Conservation (phyloP, 2,797 vertebrate species). For the Aselliscus stoliczkanus region DNA sequence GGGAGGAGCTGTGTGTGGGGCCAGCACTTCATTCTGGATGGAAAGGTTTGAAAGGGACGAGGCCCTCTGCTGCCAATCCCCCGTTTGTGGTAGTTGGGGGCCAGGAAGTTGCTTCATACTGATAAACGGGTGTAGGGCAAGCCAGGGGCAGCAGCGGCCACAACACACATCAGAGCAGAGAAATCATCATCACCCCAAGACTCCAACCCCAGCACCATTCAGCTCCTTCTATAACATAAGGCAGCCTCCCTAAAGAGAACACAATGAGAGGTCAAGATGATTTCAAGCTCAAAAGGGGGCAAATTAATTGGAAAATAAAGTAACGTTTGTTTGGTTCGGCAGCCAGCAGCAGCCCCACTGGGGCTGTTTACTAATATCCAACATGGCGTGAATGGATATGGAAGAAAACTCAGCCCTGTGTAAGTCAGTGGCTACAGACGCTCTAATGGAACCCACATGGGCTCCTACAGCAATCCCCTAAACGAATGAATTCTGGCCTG, state of each 20-base stretch:
- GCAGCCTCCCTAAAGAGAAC: conserved; percentile 22
- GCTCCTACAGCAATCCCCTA: not conserved
- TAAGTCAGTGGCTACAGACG: not conserved
- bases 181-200: conserved; percentile 44
- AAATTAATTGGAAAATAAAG: conserved; percentile 1
- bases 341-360: not conserved
- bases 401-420: not conserved
- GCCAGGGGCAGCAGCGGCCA: not conserved
- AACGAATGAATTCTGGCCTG: conserved; percentile 23
- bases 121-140: not conserved
- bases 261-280: conserved; percentile 26
- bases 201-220: not conserved
- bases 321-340: conserved; percentile 35
- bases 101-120: not conserved
- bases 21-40: not conserved
- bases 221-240: not conserved
- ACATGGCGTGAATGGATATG: not conserved
- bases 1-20: not conserved
- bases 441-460: not conserved
- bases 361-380: not conserved
- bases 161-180: not conserved
- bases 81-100: not conserved
- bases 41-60: not conserved
- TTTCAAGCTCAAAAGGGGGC: conserved; percentile 30
- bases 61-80: not conserved